Conservation (phyloP, 1,140 invertebrate genomes). For the Scaptomyza hsui region DNA sequence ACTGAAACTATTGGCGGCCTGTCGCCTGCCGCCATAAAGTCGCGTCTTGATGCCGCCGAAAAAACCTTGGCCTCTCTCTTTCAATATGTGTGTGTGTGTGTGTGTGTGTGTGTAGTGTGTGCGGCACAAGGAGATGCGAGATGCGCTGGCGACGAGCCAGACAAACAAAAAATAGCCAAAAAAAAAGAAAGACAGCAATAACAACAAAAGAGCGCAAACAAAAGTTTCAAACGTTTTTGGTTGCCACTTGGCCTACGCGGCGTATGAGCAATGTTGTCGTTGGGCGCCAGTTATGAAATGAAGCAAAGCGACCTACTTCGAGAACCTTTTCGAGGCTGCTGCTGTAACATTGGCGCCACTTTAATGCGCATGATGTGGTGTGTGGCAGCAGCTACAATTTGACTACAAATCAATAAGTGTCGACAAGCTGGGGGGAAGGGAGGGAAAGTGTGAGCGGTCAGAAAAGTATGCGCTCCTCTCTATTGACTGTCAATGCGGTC, state of each 20-base stretch:
- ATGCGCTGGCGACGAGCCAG: constrained; percentile 62
- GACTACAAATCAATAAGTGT: constrained; percentile 70
- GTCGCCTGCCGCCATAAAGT: constrained; percentile 65
- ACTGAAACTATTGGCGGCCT: constrained; percentile 67
- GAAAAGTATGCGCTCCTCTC: constrained; percentile 39
- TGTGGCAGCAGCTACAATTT: constrained; percentile 56
- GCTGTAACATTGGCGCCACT: constrained; percentile 45
- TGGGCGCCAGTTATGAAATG: constrained; percentile 34
- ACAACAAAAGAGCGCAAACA: constrained; percentile 40
- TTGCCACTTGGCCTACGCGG: constrained; percentile 39
- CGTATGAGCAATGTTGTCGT: constrained; percentile 26
- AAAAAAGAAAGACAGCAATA: constrained; percentile 16
- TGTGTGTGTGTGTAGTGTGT: constrained; percentile 33
- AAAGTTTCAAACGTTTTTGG: constrained; percentile 43
- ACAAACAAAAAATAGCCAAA: constrained; percentile 34
- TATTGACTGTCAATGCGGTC: constrained; percentile 56
- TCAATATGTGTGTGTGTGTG: constrained; percentile 11
- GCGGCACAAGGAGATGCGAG: constrained; percentile 55
- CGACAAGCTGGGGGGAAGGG: not conserved
- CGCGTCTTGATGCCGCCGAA: constrained; percentile 70
- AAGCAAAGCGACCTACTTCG: constrained; percentile 39
- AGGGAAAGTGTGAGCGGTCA: constrained; percentile 16
- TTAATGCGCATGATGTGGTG: constrained; percentile 42
- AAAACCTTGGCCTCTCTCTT: constrained; percentile 64
- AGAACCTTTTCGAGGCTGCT: constrained; percentile 1